phyloP scores from a whole-genome alignment of 2,888 invertebrate genomes.

The Plutella xylostella region DNA sequence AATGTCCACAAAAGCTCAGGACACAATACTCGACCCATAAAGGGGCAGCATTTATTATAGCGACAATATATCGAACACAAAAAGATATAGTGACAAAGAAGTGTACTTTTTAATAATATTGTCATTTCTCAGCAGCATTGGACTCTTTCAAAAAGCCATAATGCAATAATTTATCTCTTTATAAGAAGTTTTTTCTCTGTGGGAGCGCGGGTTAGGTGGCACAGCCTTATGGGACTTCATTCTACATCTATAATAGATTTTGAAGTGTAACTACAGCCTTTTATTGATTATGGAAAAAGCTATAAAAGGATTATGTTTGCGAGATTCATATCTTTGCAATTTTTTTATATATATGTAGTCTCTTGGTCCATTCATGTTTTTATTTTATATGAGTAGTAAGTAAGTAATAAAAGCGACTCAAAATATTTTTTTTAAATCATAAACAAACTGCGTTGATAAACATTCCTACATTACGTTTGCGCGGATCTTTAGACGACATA shows the following conservation, averaged over 20 bases:
- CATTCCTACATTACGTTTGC: too few species aligned
- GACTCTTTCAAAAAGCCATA: constrained; percentile 70
- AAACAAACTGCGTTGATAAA: too few species aligned
- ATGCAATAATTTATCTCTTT: constrained; percentile 69
- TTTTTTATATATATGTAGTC: too few species aligned
- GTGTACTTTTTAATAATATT: constrained; percentile 70
- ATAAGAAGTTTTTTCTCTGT: constrained; percentile 64
- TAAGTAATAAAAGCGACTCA: too few species aligned
- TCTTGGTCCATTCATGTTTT: too few species aligned
- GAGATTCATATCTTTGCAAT: too few species aligned
- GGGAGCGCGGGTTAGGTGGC: constrained; percentile 35
- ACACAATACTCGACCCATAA: constrained; percentile 64
- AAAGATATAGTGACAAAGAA: constrained; percentile 70
- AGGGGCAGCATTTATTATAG: constrained; percentile 68
- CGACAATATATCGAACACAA: constrained; percentile 69
- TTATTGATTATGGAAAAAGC: neutral
- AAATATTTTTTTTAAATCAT: too few species aligned
- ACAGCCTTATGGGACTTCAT: neutral
- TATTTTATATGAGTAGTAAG: too few species aligned
- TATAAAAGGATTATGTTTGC: too few species aligned
- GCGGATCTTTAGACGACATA: too few species aligned
- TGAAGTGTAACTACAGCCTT: neutral
- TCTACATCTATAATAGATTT: neutral
- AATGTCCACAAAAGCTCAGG: constrained; percentile 64
- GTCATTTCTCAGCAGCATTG: constrained; percentile 70